Evolutionary conservation across 2,888 invertebrate species (phyloP).

Genomic region (Cataglyphis livida): DNA sequence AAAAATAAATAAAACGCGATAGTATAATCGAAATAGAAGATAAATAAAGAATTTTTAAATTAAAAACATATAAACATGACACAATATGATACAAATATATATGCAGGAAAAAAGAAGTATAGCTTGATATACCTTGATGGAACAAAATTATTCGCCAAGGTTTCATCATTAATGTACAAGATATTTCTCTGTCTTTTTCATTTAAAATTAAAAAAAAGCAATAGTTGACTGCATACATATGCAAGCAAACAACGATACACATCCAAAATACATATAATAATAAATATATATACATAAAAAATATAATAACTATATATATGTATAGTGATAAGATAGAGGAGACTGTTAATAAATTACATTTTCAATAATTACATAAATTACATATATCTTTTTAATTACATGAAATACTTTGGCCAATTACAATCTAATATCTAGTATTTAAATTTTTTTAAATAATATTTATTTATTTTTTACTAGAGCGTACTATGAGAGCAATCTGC

Average conservation of each 20-base stretch:
- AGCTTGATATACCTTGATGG: neutral
- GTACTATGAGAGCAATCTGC: neutral
- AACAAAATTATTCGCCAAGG: neutral
- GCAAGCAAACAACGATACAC: neutral
- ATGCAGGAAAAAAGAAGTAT: neutral
- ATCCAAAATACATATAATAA: neutral
- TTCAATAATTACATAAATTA: neutral
- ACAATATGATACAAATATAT: neutral
- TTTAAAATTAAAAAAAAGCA: neutral
- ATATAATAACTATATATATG: neutral
- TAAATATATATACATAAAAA: neutral
- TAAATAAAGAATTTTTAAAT: neutral
- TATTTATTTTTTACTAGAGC: neutral
- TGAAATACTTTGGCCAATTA: neutral
- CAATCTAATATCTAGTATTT: neutral
- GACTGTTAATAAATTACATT: neutral
- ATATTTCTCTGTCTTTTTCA: neutral
- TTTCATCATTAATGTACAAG: neutral
- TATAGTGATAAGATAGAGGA: neutral
- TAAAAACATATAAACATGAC: neutral
- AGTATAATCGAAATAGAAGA: neutral
- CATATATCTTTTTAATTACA: neutral
- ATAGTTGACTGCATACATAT: neutral
- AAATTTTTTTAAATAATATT: constrained; percentile 4
- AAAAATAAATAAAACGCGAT: neutral